A percentile compares a stretch with the other conserved stretches of the same genome.
Evolutionary conservation across 2,113 vertebrate genomes (phyloP).

Genomic region (Bufo bufo): DNA sequence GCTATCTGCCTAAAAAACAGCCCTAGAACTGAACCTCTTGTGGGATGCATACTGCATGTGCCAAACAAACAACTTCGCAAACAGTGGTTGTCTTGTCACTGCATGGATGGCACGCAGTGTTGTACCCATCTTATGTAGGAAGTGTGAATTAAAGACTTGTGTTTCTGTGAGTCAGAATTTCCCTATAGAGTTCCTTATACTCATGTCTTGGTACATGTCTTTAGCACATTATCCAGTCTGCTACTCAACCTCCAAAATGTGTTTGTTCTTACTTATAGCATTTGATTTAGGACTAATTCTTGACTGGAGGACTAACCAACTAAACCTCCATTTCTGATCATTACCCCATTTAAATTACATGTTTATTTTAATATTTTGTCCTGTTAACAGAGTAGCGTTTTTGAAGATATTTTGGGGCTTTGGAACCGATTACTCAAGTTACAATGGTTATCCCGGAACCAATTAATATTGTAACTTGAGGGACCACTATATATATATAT

Average conservation of each 20-base stretch:
- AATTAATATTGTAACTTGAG: too few species aligned
- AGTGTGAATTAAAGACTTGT: slow-evolving; percentile 32
- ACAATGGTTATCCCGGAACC: too few species aligned
- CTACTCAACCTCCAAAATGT: not conserved
- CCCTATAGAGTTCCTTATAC: not conserved
- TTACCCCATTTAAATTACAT: not conserved
- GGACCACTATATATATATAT: too few species aligned
- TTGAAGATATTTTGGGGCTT: too few species aligned
- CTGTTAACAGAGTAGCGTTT: not conserved
- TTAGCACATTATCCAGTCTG: not conserved
- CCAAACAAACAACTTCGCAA: slow-evolving; percentile 45
- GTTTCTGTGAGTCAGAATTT: not conserved
- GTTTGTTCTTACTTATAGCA: too few species aligned
- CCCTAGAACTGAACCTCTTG: slow-evolving; percentile 8
- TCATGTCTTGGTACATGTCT: not conserved
- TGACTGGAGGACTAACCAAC: not conserved
- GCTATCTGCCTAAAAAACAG: slow-evolving; percentile 26
- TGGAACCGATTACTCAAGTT: too few species aligned
- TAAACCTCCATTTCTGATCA: not conserved
- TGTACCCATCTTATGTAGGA: slow-evolving; percentile 12
- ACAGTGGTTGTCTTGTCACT: slow-evolving; percentile 2
- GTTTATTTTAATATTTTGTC: not conserved
- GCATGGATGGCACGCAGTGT: not conserved
- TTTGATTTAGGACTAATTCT: not conserved
- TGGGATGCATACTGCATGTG: not conserved